These are phyloP conservation scores for Oscheius sp. DNA, from an alignment of 2,888 invertebrate species.

Conservation along the genomic window DNA sequence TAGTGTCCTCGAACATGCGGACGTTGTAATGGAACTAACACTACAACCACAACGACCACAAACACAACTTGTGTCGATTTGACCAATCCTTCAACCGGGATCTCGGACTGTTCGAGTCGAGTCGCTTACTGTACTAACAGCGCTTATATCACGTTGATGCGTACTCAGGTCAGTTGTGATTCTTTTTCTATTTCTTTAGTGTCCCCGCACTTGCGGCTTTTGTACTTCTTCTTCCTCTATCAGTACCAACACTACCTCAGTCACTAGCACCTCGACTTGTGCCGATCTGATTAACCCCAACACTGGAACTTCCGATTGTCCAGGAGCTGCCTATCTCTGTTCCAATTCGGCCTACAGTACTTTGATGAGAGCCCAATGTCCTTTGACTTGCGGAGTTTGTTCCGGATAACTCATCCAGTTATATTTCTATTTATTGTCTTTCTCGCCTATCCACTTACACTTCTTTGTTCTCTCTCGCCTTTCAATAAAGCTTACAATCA, in stretches of 20 bases:
- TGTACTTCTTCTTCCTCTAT: background rate
- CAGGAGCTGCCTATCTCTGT: background rate
- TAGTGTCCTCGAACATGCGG: background rate
- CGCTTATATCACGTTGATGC: background rate
- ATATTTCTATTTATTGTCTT: no score
- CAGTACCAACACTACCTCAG: background rate
- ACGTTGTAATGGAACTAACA: background rate
- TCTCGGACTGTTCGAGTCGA: slow-evolving; percentile 34
- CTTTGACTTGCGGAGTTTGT: background rate
- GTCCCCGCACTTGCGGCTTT: background rate
- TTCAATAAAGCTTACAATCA: no score
- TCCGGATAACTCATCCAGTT: no score
- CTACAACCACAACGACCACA: no score
- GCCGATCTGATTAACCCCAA: background rate
- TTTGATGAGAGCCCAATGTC: slow-evolving; percentile 12
- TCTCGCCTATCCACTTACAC: no score
- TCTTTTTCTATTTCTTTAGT: no score
- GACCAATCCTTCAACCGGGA: slow-evolving; percentile 38
- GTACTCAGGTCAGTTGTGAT: no score
- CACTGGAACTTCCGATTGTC: slow-evolving; percentile 11
- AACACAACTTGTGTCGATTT: slow-evolving; percentile 36
- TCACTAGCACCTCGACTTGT: background rate
- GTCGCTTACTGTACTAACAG: slow-evolving; percentile 10
- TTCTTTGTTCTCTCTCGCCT: no score
- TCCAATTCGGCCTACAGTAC: background rate